Evolutionary conservation across 2,113 vertebrate genomes (phyloP).

Genomic region (Cavia aperea): DNA sequence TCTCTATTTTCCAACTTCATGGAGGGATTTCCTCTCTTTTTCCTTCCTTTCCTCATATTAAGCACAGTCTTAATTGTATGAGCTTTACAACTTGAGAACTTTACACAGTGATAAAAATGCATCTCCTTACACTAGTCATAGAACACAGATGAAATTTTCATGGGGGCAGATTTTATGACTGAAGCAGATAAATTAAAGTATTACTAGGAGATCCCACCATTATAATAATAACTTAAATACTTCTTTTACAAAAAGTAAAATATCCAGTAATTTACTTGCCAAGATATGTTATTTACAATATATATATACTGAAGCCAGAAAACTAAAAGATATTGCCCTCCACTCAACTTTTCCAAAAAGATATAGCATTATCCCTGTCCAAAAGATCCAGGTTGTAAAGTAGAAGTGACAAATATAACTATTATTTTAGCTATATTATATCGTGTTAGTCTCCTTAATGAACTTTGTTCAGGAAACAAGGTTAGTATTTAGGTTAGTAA

Average conservation of each 20-base stretch:
- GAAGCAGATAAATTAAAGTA: background rate
- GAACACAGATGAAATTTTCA: background rate
- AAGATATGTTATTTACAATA: background rate
- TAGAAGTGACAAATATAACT: background rate
- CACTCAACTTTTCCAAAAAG: background rate
- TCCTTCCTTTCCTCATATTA: background rate
- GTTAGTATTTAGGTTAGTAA: background rate
- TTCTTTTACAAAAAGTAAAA: background rate
- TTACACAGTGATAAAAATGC: background rate
- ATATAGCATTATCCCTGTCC: background rate
- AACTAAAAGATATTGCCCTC: background rate
- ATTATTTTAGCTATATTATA: background rate
- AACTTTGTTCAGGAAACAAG: background rate
- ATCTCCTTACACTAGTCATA: background rate
- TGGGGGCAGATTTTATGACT: background rate
- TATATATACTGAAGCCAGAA: background rate
- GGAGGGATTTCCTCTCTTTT: background rate
- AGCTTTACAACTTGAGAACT: background rate
- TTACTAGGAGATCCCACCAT: background rate
- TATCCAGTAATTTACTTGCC: background rate
- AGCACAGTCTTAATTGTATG: background rate
- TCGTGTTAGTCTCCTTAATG: background rate
- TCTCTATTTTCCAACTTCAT: background rate
- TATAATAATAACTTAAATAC: background rate
- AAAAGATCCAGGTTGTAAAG: background rate